phyloP scores from a whole-genome alignment of 2,113 vertebrate species.

The Ciconia stormi region DNA sequence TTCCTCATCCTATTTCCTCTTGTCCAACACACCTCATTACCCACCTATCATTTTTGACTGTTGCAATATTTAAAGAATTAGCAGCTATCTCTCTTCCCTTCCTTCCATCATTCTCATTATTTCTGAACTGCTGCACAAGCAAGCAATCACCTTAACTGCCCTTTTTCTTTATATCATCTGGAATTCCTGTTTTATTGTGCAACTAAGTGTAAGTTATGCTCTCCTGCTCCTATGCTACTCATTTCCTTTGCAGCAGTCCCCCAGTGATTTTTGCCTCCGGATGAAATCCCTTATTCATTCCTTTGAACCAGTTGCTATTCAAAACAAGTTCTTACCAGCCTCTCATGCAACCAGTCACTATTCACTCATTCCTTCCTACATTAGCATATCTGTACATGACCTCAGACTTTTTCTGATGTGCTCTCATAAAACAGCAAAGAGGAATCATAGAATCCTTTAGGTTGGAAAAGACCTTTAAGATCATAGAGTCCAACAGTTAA shows the following conservation, averaged over 20 bases:
- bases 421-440: background rate
- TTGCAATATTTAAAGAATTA: background rate
- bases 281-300: background rate
- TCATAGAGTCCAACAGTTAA: accelerated
- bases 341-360: background rate
- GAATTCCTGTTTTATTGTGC: background rate
- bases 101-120: background rate
- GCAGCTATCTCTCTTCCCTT: background rate
- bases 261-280: background rate
- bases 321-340: background rate
- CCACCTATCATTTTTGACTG: background rate
- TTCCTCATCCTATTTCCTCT: background rate
- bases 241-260: background rate
- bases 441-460: background rate
- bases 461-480: background rate
- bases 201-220: background rate
- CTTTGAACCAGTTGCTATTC: background rate
- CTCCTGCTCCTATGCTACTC: background rate
- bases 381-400: background rate
- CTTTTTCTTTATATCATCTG: background rate
- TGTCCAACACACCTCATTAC: background rate
- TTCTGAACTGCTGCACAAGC: background rate
- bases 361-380: background rate
- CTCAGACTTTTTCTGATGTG: background rate
- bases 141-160: background rate